Evolutionary conservation across 2,113 vertebrate genomes (phyloP), one percentile per base, ranked within the genome.

Genomic region (Pitta sordida): DNA sequence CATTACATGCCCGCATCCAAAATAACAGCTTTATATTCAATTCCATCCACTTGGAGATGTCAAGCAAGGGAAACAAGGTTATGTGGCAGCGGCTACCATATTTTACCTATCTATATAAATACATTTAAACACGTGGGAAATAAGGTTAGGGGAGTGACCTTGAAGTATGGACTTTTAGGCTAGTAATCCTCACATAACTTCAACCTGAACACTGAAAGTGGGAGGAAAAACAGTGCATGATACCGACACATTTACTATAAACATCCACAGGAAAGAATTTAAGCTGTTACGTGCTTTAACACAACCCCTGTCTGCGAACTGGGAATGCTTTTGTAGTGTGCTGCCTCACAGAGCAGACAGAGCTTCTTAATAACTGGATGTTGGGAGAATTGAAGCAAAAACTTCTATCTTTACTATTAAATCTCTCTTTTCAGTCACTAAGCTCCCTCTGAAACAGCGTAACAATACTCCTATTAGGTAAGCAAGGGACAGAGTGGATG

Each of bases 371-470:
- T 65, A 86, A 83, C 73, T 90, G 88, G 86, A 79, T 82, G 77
- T 71, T 94, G 79, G 32, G 67, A 93, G 74, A 96, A 97, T 62
- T 71, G 86, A 96, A 93, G 90, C 70, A 86, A 90, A n/a, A 96
- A 97, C 93, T 97, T 96, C 96, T 95, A 79, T 95, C 97, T 95
- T 94, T 95, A 63, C 80, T 60, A 77, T 90, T 64, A 91, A 96
- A 96, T 95, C 93, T 96, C 96, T 58, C 90, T 79, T 95, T 96
- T 97, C 94, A 96, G 49, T 34, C 59, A 2, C 68, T 94, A 96
- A 96, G 94, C 95, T 96, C 94, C 86, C 86, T 16, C 44, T 94
- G 91, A 96, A 96, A 64, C 84, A 87, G 83, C 39, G 2, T 41
- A 95, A 97, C 95, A 94, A 95, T 92, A 93, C 77, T 81, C 37